phyloP scores from a whole-genome alignment of 1,140 invertebrate species.

The Bilobella aurantiaca region DNA sequence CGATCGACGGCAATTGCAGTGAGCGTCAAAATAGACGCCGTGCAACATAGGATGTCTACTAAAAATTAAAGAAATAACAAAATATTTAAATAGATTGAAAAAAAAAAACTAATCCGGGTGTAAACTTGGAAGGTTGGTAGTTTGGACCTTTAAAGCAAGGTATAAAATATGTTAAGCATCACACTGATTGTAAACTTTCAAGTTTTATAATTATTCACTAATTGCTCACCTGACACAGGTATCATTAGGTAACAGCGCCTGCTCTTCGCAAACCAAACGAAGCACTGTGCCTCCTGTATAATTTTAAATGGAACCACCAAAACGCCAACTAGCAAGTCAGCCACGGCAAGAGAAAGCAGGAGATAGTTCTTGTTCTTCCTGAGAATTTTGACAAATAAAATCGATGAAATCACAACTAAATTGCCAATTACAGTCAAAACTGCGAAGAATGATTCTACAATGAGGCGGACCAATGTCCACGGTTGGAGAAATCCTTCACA shows the following conservation, averaged over 20 bases:
- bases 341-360: background rate
- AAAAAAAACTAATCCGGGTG: too few relatives aligned
- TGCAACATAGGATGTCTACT: background rate
- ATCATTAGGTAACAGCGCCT: background rate
- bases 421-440: background rate
- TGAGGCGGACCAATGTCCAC: background rate
- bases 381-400: background rate
- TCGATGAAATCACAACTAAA: background rate
- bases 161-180: too few relatives aligned
- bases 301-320: background rate
- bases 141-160: too few relatives aligned
- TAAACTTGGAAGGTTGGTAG: too few relatives aligned
- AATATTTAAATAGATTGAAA: too few relatives aligned
- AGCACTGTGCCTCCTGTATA: background rate
- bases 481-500: background rate
- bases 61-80: background rate
- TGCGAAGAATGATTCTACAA: background rate
- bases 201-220: too few relatives aligned
- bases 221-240: background rate
- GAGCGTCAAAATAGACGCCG: background rate
- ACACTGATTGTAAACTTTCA: background rate
- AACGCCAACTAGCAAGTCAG: background rate
- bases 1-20: background rate
- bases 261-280: background rate
- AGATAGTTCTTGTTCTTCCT: background rate